Conservation (phyloP, 2,113 vertebrate species). For the Vulpes lagopus region DNA sequence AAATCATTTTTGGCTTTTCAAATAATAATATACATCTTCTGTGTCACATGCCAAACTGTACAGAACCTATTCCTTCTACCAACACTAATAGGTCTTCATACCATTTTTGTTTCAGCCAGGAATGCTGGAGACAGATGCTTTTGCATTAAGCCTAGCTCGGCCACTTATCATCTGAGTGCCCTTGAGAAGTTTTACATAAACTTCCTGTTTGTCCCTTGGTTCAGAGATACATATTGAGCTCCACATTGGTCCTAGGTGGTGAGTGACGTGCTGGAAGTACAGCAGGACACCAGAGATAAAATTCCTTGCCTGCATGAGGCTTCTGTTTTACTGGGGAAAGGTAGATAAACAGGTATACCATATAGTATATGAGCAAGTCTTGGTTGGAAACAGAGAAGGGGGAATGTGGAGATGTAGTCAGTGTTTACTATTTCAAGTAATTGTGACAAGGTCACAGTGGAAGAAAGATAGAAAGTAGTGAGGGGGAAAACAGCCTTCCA, state of each 20-base stretch:
- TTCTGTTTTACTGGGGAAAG: not conserved
- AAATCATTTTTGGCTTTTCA: not conserved
- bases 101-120: not conserved
- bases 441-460: not conserved
- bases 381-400: not conserved
- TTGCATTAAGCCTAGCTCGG: not conserved
- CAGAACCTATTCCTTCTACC: not conserved
- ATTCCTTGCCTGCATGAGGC: not conserved
- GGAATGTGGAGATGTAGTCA: not conserved
- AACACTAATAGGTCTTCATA: not conserved
- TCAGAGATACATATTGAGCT: not conserved
- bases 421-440: not conserved
- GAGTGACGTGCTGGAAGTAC: not conserved
- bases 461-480: not conserved
- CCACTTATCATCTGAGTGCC: not conserved
- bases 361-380: not conserved
- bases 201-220: not conserved
- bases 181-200: not conserved
- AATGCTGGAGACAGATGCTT: not conserved
- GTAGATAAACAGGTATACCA: not conserved
- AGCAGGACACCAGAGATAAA: not conserved
- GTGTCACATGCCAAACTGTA: not conserved
- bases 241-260: fast-evolving
- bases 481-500: no score
- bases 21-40: not conserved